phyloP scores from a whole-genome alignment of 2,113 vertebrate species.

The Nannobrachium achirus region DNA sequence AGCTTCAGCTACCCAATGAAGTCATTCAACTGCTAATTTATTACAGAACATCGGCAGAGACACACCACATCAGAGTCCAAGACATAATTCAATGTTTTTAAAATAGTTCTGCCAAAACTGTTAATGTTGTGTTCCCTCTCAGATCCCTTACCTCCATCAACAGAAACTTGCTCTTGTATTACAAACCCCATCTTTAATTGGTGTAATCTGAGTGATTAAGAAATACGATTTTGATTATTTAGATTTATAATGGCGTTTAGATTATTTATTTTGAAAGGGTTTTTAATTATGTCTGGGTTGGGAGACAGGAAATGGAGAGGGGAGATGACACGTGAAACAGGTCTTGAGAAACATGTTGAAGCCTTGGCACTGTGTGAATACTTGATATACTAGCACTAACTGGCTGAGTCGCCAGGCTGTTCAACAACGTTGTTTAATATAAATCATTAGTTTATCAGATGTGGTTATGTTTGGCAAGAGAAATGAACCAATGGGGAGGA shows the following conservation, averaged over 20 bases:
- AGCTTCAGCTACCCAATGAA: background rate
- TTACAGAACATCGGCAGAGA: background rate
- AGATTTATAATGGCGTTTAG: no score
- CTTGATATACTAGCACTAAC: no score
- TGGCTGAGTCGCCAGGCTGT: no score
- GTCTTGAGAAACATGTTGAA: no score
- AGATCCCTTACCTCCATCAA: background rate
- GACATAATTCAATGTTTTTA: background rate
- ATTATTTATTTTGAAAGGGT: slow-evolving; percentile 26
- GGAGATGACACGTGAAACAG: no score
- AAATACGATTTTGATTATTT: no score
- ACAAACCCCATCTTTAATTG: background rate
- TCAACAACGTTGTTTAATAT: no score
- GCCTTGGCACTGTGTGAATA: no score
- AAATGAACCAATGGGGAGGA: slow-evolving; percentile 4
- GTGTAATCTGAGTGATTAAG: slow-evolving; percentile 1
- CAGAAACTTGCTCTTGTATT: background rate
- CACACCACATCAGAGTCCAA: background rate
- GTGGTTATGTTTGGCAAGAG: slow-evolving; percentile 29
- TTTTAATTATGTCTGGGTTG: background rate
- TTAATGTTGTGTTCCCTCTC: background rate
- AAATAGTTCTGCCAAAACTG: background rate
- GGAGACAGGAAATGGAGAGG: no score
- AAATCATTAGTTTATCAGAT: background rate
- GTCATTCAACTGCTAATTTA: no score